Percentiles rank a stretch among this genome's conserved stretches.
Evolutionary conservation across 2,888 invertebrate species (phyloP).

Genomic region (Scaptomyza polygonia): DNA sequence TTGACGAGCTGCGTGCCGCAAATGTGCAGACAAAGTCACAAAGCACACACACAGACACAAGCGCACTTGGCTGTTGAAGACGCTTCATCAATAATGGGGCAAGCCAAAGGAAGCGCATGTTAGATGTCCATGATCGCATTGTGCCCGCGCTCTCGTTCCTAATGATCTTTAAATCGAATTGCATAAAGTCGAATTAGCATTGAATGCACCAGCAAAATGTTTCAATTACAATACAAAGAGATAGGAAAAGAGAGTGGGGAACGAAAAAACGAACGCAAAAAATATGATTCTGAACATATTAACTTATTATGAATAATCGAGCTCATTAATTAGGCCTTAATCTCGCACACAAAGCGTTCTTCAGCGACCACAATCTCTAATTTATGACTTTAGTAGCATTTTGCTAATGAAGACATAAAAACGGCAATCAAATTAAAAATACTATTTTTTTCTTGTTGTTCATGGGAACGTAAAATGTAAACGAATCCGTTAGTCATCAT

Average conservation of each 20-base stretch:
- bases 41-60: conserved; percentile 31
- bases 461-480: conserved; percentile 74
- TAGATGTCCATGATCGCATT: conserved; percentile 70
- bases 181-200: conserved; percentile 65
- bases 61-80: conserved; percentile 4
- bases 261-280: conserved; percentile 4
- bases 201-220: conserved; percentile 59
- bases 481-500: conserved; percentile 67
- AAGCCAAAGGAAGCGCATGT: conserved; percentile 78
- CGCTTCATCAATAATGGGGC: conserved; percentile 65
- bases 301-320: conserved; percentile 73
- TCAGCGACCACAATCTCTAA: conserved; percentile 60
- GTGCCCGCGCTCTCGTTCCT: conserved; percentile 47
- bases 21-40: conserved; percentile 60
- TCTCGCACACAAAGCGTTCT: conserved; percentile 32
- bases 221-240: conserved; percentile 58
- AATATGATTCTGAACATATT: background rate
- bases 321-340: conserved; percentile 76
- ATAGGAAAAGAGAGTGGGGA: conserved; percentile 24
- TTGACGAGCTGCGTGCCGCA: conserved; percentile 78
- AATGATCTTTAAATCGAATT: conserved; percentile 76
- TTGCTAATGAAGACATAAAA: conserved; percentile 80
- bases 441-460: conserved; percentile 62
- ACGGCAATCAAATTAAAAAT: conserved; percentile 77
- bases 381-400: conserved; percentile 73